Conservation (phyloP, 1,140 invertebrate species). For the Sweltsa coloradensis region DNA sequence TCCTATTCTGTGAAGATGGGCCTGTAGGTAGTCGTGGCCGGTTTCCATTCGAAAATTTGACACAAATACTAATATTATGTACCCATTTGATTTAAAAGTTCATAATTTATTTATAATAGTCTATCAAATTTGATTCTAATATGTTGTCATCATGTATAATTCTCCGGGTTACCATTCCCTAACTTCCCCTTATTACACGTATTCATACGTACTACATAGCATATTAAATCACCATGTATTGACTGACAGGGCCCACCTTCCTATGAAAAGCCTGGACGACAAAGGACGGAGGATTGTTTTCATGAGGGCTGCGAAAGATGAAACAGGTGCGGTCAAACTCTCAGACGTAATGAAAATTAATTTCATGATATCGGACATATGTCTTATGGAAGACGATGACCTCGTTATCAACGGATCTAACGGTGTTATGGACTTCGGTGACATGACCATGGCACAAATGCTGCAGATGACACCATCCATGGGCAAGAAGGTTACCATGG, state of each 20-base stretch:
- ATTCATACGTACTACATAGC: no score
- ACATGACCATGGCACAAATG: slow-evolving; percentile 11
- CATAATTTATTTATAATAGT: no score
- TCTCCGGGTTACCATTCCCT: no score
- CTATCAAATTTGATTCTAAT: no score
- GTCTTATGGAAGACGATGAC: slow-evolving; percentile 13
- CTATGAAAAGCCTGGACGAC: slow-evolving; percentile 19
- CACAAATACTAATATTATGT: no score
- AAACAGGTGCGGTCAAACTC: slow-evolving; percentile 6
- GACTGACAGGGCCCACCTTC: slow-evolving; percentile 17
- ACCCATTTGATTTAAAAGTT: no score
- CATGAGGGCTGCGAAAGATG: slow-evolving; percentile 9
- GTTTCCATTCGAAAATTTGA: no score
- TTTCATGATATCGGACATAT: slow-evolving; percentile 14
- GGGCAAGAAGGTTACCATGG: slow-evolving; percentile 13
- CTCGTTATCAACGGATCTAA: slow-evolving; percentile 2
- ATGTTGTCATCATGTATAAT: no score
- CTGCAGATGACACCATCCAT: slow-evolving; percentile 7
- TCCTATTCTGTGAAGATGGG: no score
- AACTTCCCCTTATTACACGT: no score
- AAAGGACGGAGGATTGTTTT: slow-evolving; percentile 20
- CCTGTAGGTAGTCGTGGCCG: no score
- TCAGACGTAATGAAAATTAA: slow-evolving; percentile 8
- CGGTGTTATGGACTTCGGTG: slow-evolving; percentile 9
- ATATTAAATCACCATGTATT: no score